phyloP scores from a whole-genome alignment of 2,888 invertebrate genomes.

The Hetaerina titia region DNA sequence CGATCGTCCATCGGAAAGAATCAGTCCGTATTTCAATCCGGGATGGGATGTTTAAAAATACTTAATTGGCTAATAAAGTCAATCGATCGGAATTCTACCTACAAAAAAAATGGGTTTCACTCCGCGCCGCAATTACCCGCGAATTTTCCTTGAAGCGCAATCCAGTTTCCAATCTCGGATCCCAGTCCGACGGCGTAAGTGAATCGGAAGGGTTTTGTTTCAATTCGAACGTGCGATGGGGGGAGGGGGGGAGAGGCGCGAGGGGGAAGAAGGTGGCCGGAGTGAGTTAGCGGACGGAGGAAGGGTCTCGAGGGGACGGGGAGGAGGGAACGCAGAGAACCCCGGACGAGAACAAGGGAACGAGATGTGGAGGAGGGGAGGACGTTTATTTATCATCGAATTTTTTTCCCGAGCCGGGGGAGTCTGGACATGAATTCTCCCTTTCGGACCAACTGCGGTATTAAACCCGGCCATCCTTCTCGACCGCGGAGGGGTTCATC shows the following conservation, averaged over 20 bases:
- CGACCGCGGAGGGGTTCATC: no score
- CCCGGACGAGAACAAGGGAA: no score
- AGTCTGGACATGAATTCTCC: no score
- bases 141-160: neutral
- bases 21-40: neutral
- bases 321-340: no score
- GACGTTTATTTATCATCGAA: no score
- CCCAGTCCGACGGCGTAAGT: neutral
- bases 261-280: no score
- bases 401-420: no score
- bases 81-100: neutral
- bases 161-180: neutral
- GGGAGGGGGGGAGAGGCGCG: neutral
- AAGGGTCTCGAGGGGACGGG: no score
- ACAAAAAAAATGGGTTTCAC: neutral
- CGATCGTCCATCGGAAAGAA: neutral
- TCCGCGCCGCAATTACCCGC: neutral
- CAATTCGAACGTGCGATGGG: neutral
- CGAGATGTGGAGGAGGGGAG: no score
- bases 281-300: no score
- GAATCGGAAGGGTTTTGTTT: neutral
- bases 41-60: neutral
- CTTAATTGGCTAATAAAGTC: neutral
- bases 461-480: no score
- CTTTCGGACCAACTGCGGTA: no score